These are phyloP conservation scores for Seira ritae DNA, from an alignment of 2,888 invertebrate genomes.

Conservation along the genomic window DNA sequence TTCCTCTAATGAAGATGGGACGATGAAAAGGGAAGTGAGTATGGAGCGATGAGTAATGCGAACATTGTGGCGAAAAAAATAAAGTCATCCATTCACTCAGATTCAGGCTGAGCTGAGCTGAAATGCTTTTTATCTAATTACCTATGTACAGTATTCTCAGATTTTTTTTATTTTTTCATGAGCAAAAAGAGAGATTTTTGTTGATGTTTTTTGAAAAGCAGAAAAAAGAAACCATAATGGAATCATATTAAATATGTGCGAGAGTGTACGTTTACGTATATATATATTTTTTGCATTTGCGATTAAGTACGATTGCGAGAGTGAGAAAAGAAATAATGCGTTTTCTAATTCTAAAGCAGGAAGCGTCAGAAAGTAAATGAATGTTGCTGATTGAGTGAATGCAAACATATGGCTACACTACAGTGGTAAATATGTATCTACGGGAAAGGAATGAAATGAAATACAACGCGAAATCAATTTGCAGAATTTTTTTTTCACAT, in stretches of 20 bases:
- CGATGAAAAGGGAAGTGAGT: not conserved
- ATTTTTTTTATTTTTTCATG: not conserved
- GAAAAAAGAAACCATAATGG: no score
- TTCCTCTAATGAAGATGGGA: not conserved
- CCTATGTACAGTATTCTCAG: no score
- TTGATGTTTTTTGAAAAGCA: no score
- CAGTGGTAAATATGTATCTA: no score
- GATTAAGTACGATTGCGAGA: not conserved
- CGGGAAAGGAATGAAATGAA: not conserved
- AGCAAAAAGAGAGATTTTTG: no score
- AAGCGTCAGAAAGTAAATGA: conserved; percentile 15
- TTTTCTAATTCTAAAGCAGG: not conserved
- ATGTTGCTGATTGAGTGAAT: conserved; percentile 34
- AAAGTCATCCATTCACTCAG: not conserved
- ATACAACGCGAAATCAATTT: not conserved
- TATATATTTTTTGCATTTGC: no score
- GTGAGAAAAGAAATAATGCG: not conserved
- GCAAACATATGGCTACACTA: conserved; percentile 24
- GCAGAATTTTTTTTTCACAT: not conserved
- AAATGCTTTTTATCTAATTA: not conserved
- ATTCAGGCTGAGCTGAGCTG: not conserved
- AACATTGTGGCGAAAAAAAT: not conserved
- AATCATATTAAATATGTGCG: no score
- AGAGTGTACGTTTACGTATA: no score
- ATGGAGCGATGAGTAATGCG: conserved; percentile 1